These are phyloP conservation scores for Cossypha polioptera DNA, from an alignment of 2,797 vertebrate genomes.

Conservation along the genomic window DNA sequence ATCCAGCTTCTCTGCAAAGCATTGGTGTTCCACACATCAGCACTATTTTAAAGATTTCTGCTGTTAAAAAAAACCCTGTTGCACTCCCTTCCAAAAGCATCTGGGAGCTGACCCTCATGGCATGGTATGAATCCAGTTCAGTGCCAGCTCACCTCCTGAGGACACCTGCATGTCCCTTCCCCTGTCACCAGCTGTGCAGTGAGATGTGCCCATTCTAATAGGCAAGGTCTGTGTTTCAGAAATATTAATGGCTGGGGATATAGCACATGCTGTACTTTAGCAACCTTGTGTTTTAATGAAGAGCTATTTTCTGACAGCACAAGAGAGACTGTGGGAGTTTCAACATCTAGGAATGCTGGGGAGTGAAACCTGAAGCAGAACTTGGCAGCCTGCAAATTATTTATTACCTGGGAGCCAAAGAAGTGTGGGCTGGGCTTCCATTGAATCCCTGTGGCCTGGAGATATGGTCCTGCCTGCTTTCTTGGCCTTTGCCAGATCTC, in stretches of 20 bases:
- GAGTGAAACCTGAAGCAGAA: background rate
- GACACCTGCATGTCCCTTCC: background rate
- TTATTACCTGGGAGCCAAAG: background rate
- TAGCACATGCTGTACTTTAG: background rate
- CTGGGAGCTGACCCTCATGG: background rate
- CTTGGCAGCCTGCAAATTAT: background rate
- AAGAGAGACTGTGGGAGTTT: background rate
- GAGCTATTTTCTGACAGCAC: background rate
- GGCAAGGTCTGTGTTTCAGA: background rate
- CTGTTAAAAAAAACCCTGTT: background rate
- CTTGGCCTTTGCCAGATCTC: background rate
- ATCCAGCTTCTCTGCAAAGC: background rate
- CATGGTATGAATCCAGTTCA: background rate
- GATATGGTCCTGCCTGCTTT: background rate
- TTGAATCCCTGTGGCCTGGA: background rate
- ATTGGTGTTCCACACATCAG: background rate
- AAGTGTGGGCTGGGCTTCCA: background rate
- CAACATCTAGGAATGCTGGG: background rate
- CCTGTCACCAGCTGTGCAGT: background rate
- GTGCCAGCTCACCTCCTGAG: background rate
- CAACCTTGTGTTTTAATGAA: background rate
- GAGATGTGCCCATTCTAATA: background rate
- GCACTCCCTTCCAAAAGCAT: background rate
- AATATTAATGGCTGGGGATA: background rate
- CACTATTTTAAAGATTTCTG: background rate